Base-by-base conservation (phyloP, 2,113 vertebrate species). In the Pavo muticus region DNA sequence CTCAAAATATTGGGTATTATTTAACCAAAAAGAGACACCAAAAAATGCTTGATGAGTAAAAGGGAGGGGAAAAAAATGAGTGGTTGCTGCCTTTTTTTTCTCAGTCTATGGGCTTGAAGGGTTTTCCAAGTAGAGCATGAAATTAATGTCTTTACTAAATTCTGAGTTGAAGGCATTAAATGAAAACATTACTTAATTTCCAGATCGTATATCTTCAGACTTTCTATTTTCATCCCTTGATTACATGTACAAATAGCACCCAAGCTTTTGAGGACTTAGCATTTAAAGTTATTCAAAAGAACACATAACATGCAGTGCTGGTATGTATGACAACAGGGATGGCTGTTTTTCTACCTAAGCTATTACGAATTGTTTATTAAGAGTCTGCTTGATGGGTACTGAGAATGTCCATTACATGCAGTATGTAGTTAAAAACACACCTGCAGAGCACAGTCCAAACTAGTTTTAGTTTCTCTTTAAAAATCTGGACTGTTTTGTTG, bases 1-100 rank as follows among this genome's bases (percentile, higher is more conserved):
- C 63, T 91, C 20, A 52, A 4, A 91, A 61, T 54, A 54, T 82
- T 67, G 40, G 64, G 44, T 70, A 61, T 89, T 92, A 68, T 60
- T 92, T 89, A 69, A 65, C 44, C 40, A 69, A 81, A 84, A 27
- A 17, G 30, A 79, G 84, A 63, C 67, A 37, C 39, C 30, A 35
- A 19, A 14, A 91, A 54, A 37, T 54, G 27, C n/a, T 88, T 91
- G 39, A 61, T 44, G 69, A 44, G 67, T 64, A 65, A 54, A 92
- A 57, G 8, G 1, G 18, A 19, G 3, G 6, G 3, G 2, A 0
- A 67, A 39, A 73, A 27, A 54, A 30, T 6, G 27, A 54, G 52
- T 54, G 27, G 25, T 54, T 54, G 52, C 52, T 54, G 15, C 52
- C 15, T 54, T 25, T 72, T 40, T 65, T 89, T 76, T 24, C 87